Conservation (phyloP, 2,113 vertebrate genomes). For the Cichladusa arquata region DNA sequence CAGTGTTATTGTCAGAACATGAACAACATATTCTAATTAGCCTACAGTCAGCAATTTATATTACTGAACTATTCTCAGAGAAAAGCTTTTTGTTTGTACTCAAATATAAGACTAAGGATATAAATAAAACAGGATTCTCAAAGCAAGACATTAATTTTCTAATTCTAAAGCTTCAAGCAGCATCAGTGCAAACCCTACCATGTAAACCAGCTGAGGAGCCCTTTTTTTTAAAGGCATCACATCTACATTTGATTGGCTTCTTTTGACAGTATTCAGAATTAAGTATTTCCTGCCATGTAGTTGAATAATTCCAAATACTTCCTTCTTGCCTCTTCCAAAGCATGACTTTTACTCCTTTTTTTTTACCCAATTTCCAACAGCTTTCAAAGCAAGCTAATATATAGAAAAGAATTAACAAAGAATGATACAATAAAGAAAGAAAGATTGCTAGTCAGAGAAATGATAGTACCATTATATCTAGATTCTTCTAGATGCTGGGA, state of each 20-base stretch:
- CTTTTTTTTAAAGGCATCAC: background rate
- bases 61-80: background rate
- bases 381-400: background rate
- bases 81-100: slow-evolving; percentile 3
- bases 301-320: background rate
- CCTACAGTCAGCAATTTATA: background rate
- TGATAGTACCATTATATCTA: background rate
- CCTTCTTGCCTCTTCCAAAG: background rate
- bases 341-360: background rate
- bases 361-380: background rate
- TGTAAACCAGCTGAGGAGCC: background rate
- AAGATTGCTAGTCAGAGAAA: background rate
- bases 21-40: slow-evolving; percentile 32
- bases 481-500: background rate
- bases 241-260: background rate
- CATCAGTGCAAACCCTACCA: background rate
- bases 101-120: background rate
- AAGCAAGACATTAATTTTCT: background rate
- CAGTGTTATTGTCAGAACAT: slow-evolving; percentile 26
- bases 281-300: background rate
- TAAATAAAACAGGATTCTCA: background rate
- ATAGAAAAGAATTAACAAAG: background rate
- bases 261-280: background rate
- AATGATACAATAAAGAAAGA: background rate
- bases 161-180: background rate